Evolutionary conservation across 2,888 invertebrate genomes (phyloP).

Genomic region (Eilema griseolum): DNA sequence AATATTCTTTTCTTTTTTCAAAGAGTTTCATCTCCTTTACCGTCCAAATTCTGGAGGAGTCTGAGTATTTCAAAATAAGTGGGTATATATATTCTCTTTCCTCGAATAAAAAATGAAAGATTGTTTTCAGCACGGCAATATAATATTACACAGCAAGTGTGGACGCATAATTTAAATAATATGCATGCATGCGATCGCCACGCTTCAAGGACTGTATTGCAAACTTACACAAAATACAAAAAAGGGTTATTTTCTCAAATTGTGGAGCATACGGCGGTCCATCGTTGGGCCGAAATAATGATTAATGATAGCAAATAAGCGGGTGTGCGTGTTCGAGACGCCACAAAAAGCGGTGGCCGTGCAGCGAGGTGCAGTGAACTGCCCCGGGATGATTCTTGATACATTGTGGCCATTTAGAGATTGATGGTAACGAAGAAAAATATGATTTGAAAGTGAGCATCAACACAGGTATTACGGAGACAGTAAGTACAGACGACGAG

Average conservation of each 20-base stretch:
- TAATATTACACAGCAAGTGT: slow-evolving; percentile 9
- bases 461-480: neutral
- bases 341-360: slow-evolving; percentile 73
- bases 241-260: slow-evolving; percentile 86
- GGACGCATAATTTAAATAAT: slow-evolving; percentile 64
- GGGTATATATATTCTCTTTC: neutral
- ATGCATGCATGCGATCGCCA: slow-evolving; percentile 58
- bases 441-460: slow-evolving; percentile 18
- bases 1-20: too few species aligned
- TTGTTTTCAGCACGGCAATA: neutral
- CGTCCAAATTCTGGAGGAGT: too few species aligned
- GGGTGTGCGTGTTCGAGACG: slow-evolving; percentile 74
- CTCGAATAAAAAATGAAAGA: neutral
- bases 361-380: slow-evolving; percentile 76
- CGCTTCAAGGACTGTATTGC: slow-evolving; percentile 64
- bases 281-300: slow-evolving; percentile 83
- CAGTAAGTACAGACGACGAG: neutral
- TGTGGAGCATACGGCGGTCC: slow-evolving; percentile 74
- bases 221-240: slow-evolving; percentile 71
- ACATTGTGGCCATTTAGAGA: slow-evolving; percentile 47
- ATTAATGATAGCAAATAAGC: slow-evolving; percentile 87
- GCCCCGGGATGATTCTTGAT: slow-evolving; percentile 51
- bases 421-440: slow-evolving; percentile 45
- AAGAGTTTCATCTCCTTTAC: too few species aligned
- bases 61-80: too few species aligned